A percentile compares a stretch with the other conserved stretches of the same genome.
phyloP scores from a whole-genome alignment of 2,797 vertebrate genomes.

The Huso huso region DNA sequence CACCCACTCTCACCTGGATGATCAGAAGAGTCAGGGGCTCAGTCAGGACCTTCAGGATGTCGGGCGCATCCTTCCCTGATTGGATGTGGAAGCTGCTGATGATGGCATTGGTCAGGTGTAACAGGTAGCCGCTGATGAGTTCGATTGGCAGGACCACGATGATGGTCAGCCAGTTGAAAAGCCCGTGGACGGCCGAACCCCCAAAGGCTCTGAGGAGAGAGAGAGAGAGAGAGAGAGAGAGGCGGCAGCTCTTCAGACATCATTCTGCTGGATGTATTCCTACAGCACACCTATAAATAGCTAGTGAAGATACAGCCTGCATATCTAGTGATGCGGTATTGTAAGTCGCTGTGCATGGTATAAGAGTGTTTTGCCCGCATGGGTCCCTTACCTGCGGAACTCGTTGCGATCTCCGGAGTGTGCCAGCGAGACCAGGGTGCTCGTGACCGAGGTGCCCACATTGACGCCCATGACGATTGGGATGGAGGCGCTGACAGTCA shows the following conservation, averaged over 20 bases:
- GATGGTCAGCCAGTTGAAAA: slow-evolving; percentile 9
- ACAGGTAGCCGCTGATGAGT: background rate
- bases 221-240: background rate
- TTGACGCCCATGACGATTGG: slow-evolving; percentile 10
- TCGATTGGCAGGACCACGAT: background rate
- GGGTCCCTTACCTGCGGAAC: slow-evolving; percentile 3
- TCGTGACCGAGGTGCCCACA: slow-evolving; percentile 10
- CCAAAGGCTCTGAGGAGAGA: slow-evolving; percentile 3
- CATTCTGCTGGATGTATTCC: too few relatives aligned
- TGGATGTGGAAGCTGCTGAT: slow-evolving; percentile 9
- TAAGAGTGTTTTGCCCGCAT: background rate
- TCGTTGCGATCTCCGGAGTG: slow-evolving; percentile 7
- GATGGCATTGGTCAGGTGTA: background rate
- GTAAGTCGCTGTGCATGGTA: background rate
- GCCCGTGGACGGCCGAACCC: slow-evolving; percentile 3
- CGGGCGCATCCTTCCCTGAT: background rate
- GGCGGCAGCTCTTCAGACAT: background rate
- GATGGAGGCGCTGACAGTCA: slow-evolving; percentile 3
- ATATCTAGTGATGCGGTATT: background rate
- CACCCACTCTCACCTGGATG: background rate
- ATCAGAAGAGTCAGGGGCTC: slow-evolving; percentile 3
- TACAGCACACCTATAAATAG: background rate
- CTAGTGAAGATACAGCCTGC: background rate
- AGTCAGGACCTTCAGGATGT: slow-evolving; percentile 9
- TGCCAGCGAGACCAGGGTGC: slow-evolving; percentile 10